phyloP scores from a whole-genome alignment of 1,140 invertebrate species.

The Atopsyche davidsoni region DNA sequence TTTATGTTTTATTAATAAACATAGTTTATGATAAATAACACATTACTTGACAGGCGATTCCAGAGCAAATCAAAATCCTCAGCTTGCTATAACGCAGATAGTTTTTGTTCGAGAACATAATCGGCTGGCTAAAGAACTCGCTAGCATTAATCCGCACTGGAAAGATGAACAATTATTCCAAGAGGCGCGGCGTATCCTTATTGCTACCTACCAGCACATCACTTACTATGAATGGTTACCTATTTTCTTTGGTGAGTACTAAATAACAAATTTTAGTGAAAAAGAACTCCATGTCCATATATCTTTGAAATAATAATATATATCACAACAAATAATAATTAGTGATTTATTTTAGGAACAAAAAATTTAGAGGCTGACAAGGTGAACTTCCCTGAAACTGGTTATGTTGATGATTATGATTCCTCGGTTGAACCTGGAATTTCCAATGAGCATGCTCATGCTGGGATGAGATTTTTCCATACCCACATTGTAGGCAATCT shows the following conservation, averaged over 20 bases:
- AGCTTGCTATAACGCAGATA: slow-evolving; percentile 54
- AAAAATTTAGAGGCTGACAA: not conserved
- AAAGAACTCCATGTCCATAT: not conserved
- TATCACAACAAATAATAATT: slow-evolving; percentile 29
- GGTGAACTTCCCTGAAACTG: slow-evolving; percentile 32
- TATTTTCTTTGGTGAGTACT: slow-evolving; percentile 22
- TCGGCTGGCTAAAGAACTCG: slow-evolving; percentile 50
- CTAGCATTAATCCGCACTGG: slow-evolving; percentile 56
- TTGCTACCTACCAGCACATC: slow-evolving; percentile 53
- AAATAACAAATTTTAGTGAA: not conserved
- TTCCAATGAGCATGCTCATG: slow-evolving; percentile 55
- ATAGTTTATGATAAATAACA: not conserved
- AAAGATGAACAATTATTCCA: slow-evolving; percentile 56
- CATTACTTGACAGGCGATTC: slow-evolving; percentile 50
- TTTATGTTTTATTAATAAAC: not conserved
- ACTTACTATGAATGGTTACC: slow-evolving; percentile 58
- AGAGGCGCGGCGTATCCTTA: slow-evolving; percentile 54
- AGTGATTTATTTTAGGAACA: slow-evolving; percentile 2
- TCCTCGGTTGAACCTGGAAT: slow-evolving; percentile 51
- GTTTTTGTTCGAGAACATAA: slow-evolving; percentile 63
- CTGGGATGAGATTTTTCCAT: slow-evolving; percentile 46
- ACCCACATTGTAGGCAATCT: slow-evolving; percentile 37
- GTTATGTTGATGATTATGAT: slow-evolving; percentile 65
- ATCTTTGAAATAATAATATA: slow-evolving; percentile 27
- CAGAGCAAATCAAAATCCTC: slow-evolving; percentile 58